Evolutionary conservation across 2,888 invertebrate genomes (phyloP).

Genomic region (Eupithecia exiguata): DNA sequence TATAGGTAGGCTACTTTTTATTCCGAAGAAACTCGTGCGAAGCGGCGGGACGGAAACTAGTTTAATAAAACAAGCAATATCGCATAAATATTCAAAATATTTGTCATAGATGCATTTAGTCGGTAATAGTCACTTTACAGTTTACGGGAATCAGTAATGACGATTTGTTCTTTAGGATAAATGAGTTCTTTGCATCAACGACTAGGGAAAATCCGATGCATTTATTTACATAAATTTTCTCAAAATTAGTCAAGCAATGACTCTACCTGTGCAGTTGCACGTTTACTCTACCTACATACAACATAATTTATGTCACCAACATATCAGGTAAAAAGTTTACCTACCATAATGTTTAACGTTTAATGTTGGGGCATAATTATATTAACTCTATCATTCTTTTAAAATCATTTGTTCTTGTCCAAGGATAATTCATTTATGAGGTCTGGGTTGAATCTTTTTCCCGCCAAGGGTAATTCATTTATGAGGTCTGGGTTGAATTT

Average conservation of each 20-base stretch:
- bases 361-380: neutral
- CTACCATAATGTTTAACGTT: neutral
- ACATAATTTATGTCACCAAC: neutral
- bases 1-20: neutral
- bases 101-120: neutral
- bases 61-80: neutral
- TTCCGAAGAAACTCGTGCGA: neutral
- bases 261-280: constrained; percentile 9
- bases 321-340: neutral
- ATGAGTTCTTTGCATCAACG: neutral
- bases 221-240: constrained; percentile 17
- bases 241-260: constrained; percentile 18
- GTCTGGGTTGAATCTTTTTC: neutral
- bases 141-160: neutral
- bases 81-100: neutral
- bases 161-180: neutral
- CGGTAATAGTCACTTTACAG: neutral
- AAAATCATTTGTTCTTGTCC: neutral
- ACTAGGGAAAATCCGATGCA: constrained; percentile 7
- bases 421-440: neutral
- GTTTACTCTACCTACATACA: neutral
- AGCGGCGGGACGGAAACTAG: neutral
- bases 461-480: neutral
- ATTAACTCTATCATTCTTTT: neutral
- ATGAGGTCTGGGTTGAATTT: neutral